Base-by-base conservation (phyloP, 2,888 invertebrate species). In the Diploptera punctata region DNA sequence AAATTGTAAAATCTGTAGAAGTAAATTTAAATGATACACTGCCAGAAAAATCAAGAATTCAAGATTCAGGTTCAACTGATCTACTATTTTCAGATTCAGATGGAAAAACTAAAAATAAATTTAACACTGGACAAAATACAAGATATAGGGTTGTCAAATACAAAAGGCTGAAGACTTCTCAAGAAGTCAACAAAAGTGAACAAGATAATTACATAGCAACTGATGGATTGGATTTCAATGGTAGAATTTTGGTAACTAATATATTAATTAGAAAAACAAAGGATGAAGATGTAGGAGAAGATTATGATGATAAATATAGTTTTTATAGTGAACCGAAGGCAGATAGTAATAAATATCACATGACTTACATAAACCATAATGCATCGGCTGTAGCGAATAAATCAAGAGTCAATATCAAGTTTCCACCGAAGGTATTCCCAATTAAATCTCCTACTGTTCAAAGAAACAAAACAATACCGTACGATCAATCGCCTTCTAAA, bases 351-450 rank as follows among this genome's bases (percentile, higher is more conserved):
- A 57, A 29, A 13, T 2, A 29, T 57, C 31, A 31, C 16, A 29
- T n/a, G 24, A 57, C 31, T 2, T 57, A 57, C n/a, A n/a, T 57
- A 10, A 29, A 57, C 29, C 57, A 29, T 1, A 57, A 57, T 29
- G 18, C 26, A 4, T n/a, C 57, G 10, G 16, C 7, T 13, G 26
- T 29, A 21, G 10, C 29, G 10, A 57, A 57, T 24, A 57, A 29
- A 4, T 57, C 57, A 5, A 57, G 57, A 29, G n/a, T 57, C 24
- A 57, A 57, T 29, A 29, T 57, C 21, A 57, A 57, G 29, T 57
- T 57, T 57, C 57, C 57, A 4, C 57, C 57, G 1, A 57, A 57
- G n/a, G 29, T 29, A 16, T 29, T 57, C 26, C 29, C 57, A n/a
- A 7, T 57, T 13, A 57, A 57, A 31, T 29, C n/a, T 24, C 9